Evolutionary conservation across 1,140 invertebrate species (phyloP).

Genomic region (Babylonia areolata): DNA sequence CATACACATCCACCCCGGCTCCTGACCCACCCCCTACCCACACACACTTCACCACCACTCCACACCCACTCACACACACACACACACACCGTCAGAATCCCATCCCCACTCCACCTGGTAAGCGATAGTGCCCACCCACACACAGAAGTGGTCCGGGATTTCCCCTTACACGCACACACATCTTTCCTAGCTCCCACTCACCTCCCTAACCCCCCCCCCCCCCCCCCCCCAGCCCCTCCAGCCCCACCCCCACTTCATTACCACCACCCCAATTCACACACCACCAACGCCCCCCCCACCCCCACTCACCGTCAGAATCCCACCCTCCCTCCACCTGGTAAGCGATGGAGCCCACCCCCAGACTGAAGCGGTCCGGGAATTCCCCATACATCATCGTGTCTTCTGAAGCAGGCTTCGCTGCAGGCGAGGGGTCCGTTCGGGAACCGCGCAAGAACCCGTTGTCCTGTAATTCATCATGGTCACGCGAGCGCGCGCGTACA

Average conservation of each 20-base stretch:
- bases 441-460: constrained; percentile 43
- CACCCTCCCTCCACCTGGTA: constrained; percentile 77
- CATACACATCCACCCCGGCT: too few relatives aligned
- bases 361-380: constrained; percentile 74
- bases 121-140: constrained; percentile 73
- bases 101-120: constrained; percentile 77
- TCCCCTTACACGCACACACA: constrained; percentile 44
- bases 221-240: constrained; percentile 72
- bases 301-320: constrained; percentile 69
- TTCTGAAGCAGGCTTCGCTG: constrained; percentile 28
- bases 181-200: constrained; percentile 40
- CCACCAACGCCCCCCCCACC: not conserved
- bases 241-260: not conserved
- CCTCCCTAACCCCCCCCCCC: constrained; percentile 74
- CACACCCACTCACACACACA: too few relatives aligned
- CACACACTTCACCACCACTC: not conserved
- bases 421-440: constrained; percentile 35
- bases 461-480: not conserved
- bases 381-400: constrained; percentile 48
- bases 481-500: not conserved
- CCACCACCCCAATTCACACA: too few relatives aligned
- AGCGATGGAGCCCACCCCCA: constrained; percentile 73
- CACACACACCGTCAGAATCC: constrained; percentile 71
- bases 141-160: constrained; percentile 74
- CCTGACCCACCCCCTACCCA: too few relatives aligned